phyloP scores from a whole-genome alignment of 2,888 invertebrate genomes.

The Philopedon plagiatum region DNA sequence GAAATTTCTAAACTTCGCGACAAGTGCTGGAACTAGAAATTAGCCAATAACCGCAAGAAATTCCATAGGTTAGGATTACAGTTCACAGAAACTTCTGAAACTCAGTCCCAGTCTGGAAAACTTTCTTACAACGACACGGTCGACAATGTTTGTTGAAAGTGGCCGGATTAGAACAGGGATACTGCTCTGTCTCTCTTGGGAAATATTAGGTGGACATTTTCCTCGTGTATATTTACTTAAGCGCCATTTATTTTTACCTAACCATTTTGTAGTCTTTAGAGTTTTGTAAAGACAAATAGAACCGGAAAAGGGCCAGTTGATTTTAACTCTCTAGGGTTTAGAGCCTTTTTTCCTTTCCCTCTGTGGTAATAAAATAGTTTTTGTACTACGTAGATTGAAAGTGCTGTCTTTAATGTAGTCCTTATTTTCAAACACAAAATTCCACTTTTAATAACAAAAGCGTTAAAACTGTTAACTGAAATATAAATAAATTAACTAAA shows the following conservation, averaged over 20 bases:
- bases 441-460: no score
- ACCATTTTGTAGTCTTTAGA: neutral
- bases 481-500: no score
- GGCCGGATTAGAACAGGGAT: conserved; percentile 20
- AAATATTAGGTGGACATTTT: conserved; percentile 18
- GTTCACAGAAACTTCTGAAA: conserved; percentile 29
- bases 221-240: conserved; percentile 11
- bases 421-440: no score
- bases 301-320: no score
- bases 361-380: no score
- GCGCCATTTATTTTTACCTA: conserved; percentile 1
- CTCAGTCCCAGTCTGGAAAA: conserved; percentile 22
- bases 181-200: conserved; percentile 10
- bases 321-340: no score
- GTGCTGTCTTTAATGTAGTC: no score
- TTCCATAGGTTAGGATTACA: conserved; percentile 31
- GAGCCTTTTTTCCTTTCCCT: no score
- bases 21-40: conserved; percentile 26
- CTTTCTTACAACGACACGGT: conserved; percentile 9
- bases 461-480: no score
- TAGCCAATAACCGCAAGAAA: conserved; percentile 28
- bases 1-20: conserved; percentile 5
- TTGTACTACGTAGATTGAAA: no score
- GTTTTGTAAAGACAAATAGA: no score
- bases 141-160: conserved; percentile 23